Evolutionary conservation across 2,888 invertebrate species (phyloP).

Genomic region (Ptychoptera contaminata): DNA sequence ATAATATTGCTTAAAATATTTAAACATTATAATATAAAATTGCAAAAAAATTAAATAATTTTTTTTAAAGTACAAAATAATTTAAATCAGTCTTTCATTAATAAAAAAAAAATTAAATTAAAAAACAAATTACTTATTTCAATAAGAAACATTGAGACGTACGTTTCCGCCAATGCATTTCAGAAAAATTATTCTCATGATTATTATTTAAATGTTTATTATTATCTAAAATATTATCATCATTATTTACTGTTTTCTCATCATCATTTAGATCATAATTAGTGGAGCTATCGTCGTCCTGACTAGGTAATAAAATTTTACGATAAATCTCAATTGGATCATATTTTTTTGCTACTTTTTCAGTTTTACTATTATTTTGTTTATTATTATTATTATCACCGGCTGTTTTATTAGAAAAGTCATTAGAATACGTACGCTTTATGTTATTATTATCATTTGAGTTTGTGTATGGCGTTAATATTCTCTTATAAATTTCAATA

Average conservation of each 20-base stretch:
- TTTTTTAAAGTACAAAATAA: no score
- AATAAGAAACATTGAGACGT: constrained; percentile 23
- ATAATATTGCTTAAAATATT: no score
- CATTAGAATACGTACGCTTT: background rate
- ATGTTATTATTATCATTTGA: background rate
- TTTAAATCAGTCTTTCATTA: no score
- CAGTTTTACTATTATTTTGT: background rate
- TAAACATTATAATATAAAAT: no score
- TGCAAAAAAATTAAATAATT: no score
- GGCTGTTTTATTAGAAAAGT: background rate
- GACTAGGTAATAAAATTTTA: constrained; percentile 18
- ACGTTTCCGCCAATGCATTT: constrained; percentile 35
- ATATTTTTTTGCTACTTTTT: constrained; percentile 15
- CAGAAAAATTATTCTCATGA: constrained; percentile 17
- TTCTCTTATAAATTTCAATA: background rate
- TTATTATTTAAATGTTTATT: background rate
- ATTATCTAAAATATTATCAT: background rate
- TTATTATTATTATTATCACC: background rate
- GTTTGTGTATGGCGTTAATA: background rate
- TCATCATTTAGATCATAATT: constrained; percentile 6
- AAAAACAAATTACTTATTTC: background rate
- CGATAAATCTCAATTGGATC: constrained; percentile 21
- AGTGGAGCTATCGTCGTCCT: constrained; percentile 11
- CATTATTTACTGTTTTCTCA: constrained; percentile 4
- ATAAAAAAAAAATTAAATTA: no score